Evolutionary conservation across 2,888 invertebrate genomes (phyloP), one percentile per base, ranked within the genome.

Genomic region (Papilio elwesi): DNA sequence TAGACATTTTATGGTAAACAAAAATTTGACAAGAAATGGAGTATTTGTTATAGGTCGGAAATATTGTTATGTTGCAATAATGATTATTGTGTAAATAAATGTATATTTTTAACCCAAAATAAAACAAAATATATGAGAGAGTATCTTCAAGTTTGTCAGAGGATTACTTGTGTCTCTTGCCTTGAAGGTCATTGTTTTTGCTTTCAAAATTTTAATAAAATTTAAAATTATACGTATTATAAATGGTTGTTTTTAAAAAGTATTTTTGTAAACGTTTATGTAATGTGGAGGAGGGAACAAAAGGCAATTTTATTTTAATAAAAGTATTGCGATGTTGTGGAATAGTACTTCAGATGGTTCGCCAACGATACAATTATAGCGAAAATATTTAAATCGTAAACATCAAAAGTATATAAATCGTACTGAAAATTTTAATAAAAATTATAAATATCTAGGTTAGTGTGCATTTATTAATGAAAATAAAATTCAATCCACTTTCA

Each of bases 231-330:
- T 62, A 62, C 11, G 43, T 9, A 43, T 12, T 57, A 62, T 43
- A 62, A 43, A 38, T 9, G n/a, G 36, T 57, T 57, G 13, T 38
- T 59, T 4, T 3, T 11, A 55, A 36, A 43, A 62, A 43, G 10
- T 62, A 62, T 62, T 62, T 62, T 62, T 62, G 43, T 62, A 62
- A 62, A 62, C 10, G 9, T 43, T 62, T 62, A 62, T 62, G 38
- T n/a, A 38, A 59, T 38, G 2, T 59, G 13, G n/a, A 59, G 13
- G n/a, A 59, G 15, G n/a, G 59, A 6, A 62, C 43, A 43, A 36
- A n/a, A 38, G 12, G 38, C 38, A 59, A 38, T n/a, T 13, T 26
- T 26, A 57, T 26, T 7, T 36, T 57, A 57, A 13, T 12, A 26
- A 38, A 59, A 43, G 9, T 59, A n/a, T 36, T n/a, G 8, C n/a